These are phyloP conservation scores for Tretioscincus oriximinensis DNA, from an alignment of 2,113 vertebrate species.

Conservation along the genomic window DNA sequence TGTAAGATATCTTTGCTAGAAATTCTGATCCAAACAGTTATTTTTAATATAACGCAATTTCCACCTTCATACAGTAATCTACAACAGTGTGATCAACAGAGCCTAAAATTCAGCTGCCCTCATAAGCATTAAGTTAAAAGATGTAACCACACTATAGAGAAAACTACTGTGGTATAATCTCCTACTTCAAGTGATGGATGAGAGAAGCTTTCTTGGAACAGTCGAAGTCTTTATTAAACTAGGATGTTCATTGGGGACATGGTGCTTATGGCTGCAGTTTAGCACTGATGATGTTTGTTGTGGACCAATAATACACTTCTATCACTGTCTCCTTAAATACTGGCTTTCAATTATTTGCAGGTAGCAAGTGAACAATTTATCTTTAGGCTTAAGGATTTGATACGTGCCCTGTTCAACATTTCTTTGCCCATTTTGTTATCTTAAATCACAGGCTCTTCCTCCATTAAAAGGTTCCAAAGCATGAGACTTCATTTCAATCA, in stretches of 20 bases:
- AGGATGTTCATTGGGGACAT: slow-evolving; percentile 4
- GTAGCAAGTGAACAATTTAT: slow-evolving; percentile 32
- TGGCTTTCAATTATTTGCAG: slow-evolving; percentile 45
- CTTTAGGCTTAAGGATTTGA: slow-evolving; percentile 16
- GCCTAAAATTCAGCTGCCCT: neutral
- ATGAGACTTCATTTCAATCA: slow-evolving; percentile 21
- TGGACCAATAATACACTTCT: slow-evolving; percentile 29
- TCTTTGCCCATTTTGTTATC: slow-evolving; percentile 27
- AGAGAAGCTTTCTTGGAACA: slow-evolving; percentile 34
- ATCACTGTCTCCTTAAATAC: slow-evolving; percentile 19
- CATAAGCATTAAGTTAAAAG: slow-evolving; percentile 6
- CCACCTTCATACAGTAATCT: neutral
- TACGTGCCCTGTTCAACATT: slow-evolving; percentile 10
- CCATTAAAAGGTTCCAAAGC: slow-evolving; percentile 46
- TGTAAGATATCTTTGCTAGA: too few species aligned
- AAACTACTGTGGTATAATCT: accelerated
- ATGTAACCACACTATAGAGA: neutral
- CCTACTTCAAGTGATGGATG: neutral
- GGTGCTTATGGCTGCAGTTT: slow-evolving; percentile 28
- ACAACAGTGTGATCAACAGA: neutral
- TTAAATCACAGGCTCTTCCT: slow-evolving; percentile 23
- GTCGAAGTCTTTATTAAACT: slow-evolving; percentile 23
- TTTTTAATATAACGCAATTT: too few species aligned
- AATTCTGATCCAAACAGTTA: too few species aligned
- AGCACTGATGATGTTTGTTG: slow-evolving; percentile 41